These are phyloP conservation scores for Choreutis nemorana DNA, from an alignment of 2,888 invertebrate species.

Conservation along the genomic window DNA sequence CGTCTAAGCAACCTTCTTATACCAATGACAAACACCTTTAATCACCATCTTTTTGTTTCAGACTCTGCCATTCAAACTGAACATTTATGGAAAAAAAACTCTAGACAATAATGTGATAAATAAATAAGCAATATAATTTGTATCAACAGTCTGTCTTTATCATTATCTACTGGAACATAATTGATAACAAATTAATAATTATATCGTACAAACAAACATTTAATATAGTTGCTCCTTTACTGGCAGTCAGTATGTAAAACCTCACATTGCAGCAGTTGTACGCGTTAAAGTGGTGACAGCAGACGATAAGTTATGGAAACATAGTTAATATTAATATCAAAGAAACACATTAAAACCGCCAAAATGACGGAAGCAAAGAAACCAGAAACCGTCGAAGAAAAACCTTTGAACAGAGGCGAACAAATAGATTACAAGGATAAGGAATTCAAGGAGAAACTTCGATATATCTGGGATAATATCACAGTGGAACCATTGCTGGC, in stretches of 20 bases:
- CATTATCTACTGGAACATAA: slow-evolving; percentile 41
- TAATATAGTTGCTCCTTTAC: no score
- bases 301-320: not conserved
- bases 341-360: slow-evolving; percentile 14
- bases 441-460: slow-evolving; percentile 34
- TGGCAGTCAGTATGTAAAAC: slow-evolving; percentile 32
- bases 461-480: slow-evolving; percentile 57
- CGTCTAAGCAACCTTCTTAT: no score
- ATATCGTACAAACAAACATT: slow-evolving; percentile 47
- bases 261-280: slow-evolving; percentile 29
- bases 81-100: no score
- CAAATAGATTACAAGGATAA: slow-evolving; percentile 29
- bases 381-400: slow-evolving; percentile 33
- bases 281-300: slow-evolving; percentile 15
- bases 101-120: no score
- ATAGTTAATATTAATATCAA: slow-evolving; percentile 34
- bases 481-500: slow-evolving; percentile 78
- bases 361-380: slow-evolving; percentile 4
- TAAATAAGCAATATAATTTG: no score
- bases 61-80: no score
- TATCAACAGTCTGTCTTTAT: slow-evolving; percentile 25
- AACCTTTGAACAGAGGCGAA: slow-evolving; percentile 31
- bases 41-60: no score
- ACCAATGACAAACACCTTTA: no score
- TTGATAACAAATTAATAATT: slow-evolving; percentile 56